Evolutionary conservation across 1,140 invertebrate species (phyloP).

Genomic region (Eriocheir sinensis): DNA sequence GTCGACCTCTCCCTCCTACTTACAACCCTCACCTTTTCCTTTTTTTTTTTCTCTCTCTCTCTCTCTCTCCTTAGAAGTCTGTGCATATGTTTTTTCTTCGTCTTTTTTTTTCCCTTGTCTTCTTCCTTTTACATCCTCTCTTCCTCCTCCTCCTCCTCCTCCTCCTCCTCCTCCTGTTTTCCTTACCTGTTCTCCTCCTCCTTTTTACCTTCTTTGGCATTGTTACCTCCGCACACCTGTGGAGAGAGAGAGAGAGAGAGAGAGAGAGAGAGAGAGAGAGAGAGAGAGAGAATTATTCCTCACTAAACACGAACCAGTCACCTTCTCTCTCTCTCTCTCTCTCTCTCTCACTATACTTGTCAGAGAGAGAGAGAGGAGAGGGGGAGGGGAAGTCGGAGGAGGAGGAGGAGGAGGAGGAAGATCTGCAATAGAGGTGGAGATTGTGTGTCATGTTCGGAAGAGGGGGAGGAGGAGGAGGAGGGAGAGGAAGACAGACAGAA

Average conservation of each 20-base stretch:
- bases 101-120: not conserved
- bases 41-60: slow-evolving; percentile 9
- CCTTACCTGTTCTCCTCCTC: not conserved
- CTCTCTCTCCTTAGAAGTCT: not conserved
- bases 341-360: no score
- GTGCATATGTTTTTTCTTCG: not conserved
- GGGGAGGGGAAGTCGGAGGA: not conserved
- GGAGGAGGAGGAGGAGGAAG: not conserved
- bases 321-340: no score
- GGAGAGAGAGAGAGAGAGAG: not conserved
- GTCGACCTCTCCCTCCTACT: not conserved
- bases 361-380: not conserved
- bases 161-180: not conserved
- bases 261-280: slow-evolving; percentile 17
- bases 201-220: not conserved
- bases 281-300: no score
- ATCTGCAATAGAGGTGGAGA: not conserved
- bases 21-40: not conserved
- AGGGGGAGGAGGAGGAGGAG: not conserved
- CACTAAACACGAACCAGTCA: no score
- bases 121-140: not conserved
- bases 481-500: not conserved
- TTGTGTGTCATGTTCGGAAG: not conserved
- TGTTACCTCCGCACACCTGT: no score
- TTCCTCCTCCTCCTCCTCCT: not conserved